A percentile compares a stretch with the other conserved stretches of the same genome.
Evolutionary conservation across 1,140 invertebrate genomes (phyloP).

Genomic region (Parapsyche elsis): DNA sequence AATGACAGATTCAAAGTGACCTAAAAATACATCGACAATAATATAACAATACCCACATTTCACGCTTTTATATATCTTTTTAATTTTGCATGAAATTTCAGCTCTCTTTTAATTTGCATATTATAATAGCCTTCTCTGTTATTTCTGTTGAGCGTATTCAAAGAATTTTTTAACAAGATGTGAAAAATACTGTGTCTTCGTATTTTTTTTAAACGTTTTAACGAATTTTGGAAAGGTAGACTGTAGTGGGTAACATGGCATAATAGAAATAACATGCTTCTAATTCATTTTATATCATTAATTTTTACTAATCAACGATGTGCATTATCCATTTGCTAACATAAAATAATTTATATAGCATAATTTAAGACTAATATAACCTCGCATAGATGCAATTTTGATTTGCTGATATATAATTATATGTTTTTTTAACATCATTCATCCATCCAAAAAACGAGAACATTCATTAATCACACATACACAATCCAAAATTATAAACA

Average conservation of each 20-base stretch:
- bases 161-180: background rate
- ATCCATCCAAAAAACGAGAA: constrained; percentile 36
- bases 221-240: background rate
- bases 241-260: constrained; percentile 31
- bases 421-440: constrained; percentile 20
- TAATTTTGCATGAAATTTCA: constrained; percentile 2
- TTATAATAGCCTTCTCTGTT: background rate
- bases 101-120: background rate
- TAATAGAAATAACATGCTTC: constrained; percentile 38
- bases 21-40: background rate
- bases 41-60: background rate
- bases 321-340: constrained; percentile 19
- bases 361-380: constrained; percentile 19
- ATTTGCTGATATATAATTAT: background rate
- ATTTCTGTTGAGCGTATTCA: background rate
- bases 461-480: too few relatives aligned
- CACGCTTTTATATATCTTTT: background rate
- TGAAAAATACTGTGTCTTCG: background rate
- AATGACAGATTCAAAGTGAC: constrained; percentile 20
- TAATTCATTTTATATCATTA: constrained; percentile 1
- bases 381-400: constrained; percentile 5
- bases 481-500: too few relatives aligned
- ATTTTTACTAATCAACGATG: constrained; percentile 22
- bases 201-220: background rate
- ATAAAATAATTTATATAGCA: background rate